A percentile compares a stretch with the other conserved stretches of the same genome.
These are phyloP conservation scores for Drosophila sordidapex DNA, from an alignment of 2,888 invertebrate species.

Conservation along the genomic window DNA sequence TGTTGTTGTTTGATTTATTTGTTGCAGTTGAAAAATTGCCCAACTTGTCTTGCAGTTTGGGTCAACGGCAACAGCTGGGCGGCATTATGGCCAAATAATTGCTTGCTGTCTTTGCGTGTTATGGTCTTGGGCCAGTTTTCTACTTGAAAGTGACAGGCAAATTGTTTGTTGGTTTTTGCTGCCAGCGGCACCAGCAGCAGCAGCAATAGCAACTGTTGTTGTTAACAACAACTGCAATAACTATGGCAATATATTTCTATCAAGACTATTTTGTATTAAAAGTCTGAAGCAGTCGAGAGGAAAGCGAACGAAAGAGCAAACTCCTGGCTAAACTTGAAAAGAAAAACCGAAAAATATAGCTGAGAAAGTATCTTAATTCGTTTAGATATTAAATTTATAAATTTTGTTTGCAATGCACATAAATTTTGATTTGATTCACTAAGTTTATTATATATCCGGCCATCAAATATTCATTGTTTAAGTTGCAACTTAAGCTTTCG, in stretches of 20 bases:
- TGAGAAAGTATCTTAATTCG: neutral
- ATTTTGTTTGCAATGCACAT: neutral
- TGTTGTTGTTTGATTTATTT: conserved; percentile 26
- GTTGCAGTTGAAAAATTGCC: conserved; percentile 32
- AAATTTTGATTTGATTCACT: conserved; percentile 1
- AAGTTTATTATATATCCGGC: neutral
- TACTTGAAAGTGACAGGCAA: conserved; percentile 58
- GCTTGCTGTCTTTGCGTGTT: conserved; percentile 30
- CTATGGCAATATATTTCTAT: conserved; percentile 26
- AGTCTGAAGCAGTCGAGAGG: conserved; percentile 1
- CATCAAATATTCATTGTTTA: conserved; percentile 49
- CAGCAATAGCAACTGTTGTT: conserved; percentile 24
- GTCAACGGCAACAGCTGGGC: conserved; percentile 22
- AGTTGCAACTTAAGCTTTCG: conserved; percentile 25
- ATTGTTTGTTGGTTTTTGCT: conserved; percentile 36
- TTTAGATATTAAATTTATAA: neutral
- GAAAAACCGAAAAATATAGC: neutral
- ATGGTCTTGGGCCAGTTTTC: conserved; percentile 46
- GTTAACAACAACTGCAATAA: conserved; percentile 10
- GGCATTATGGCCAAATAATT: conserved; percentile 45
- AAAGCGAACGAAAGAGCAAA: neutral
- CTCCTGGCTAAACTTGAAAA: neutral
- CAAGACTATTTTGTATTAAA: conserved; percentile 6
- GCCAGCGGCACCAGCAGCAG: conserved; percentile 5
- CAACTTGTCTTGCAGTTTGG: conserved; percentile 16